phyloP scores from a whole-genome alignment of 2,888 invertebrate genomes.

The Maniola hyperantus region DNA sequence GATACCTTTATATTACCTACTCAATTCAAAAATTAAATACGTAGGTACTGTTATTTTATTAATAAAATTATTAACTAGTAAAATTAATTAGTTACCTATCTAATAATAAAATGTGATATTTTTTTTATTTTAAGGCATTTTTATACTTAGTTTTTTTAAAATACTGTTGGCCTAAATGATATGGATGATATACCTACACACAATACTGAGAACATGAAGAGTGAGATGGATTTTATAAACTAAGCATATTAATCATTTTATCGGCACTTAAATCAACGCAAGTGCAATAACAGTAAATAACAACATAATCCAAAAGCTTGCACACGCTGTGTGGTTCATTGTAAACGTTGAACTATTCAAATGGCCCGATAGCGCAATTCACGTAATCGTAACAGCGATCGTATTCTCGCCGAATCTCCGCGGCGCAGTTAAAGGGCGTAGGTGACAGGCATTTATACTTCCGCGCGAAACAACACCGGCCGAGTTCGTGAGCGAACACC shows the following conservation, averaged over 20 bases:
- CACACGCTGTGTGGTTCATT: conserved; percentile 23
- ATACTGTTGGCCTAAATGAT: too few species aligned
- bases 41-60: too few species aligned
- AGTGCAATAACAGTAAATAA: neutral
- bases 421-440: conserved; percentile 70
- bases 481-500: conserved; percentile 78
- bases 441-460: conserved; percentile 79
- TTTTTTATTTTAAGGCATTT: too few species aligned
- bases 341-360: conserved; percentile 37
- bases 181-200: too few species aligned
- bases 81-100: too few species aligned
- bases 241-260: neutral
- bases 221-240: neutral
- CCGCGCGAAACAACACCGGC: conserved; percentile 73
- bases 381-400: conserved; percentile 46
- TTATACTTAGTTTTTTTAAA: too few species aligned
- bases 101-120: too few species aligned
- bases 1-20: too few species aligned
- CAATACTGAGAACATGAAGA: neutral
- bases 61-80: too few species aligned
- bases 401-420: conserved; percentile 54
- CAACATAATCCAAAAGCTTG: conserved; percentile 19
- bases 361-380: conserved; percentile 41
- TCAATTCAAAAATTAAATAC: too few species aligned
- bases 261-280: neutral